These are phyloP conservation scores for Gari tellinella DNA, from an alignment of 2,888 invertebrate species.

Conservation along the genomic window DNA sequence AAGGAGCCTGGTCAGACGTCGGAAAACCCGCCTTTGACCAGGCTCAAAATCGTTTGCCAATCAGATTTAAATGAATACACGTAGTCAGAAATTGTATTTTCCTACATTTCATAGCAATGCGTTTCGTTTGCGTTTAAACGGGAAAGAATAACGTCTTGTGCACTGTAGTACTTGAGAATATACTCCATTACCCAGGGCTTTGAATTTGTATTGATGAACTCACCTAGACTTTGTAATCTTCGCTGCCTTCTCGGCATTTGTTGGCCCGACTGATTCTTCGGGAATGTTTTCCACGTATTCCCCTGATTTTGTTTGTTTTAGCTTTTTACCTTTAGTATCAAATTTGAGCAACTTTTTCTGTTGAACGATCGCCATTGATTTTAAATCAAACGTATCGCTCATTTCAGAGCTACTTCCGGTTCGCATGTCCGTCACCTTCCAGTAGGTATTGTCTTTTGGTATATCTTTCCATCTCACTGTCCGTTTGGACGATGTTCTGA, in stretches of 20 bases:
- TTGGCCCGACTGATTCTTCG: not conserved
- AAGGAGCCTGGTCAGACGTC: too few species aligned
- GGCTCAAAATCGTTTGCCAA: too few species aligned
- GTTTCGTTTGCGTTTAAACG: too few species aligned
- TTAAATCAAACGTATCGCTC: conserved; percentile 27
- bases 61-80: too few species aligned
- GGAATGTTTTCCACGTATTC: not conserved
- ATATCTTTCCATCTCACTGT: conserved; percentile 52
- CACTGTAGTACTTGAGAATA: too few species aligned
- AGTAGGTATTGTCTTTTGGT: conserved; percentile 41
- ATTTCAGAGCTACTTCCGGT: conserved; percentile 2
- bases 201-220: too few species aligned
- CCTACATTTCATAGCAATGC: too few species aligned
- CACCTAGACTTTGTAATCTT: conserved; percentile 33
- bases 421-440: conserved; percentile 30
- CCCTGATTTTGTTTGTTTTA: not conserved
- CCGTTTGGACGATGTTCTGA: conserved; percentile 9
- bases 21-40: too few species aligned
- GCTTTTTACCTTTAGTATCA: conserved; percentile 12
- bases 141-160: too few species aligned
- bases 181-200: too few species aligned
- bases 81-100: too few species aligned
- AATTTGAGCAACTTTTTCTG: conserved; percentile 55
- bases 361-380: conserved; percentile 42
- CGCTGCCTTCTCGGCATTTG: conserved; percentile 8